Evolutionary conservation across 2,113 vertebrate species (phyloP).

Genomic region (Talpa occidentalis): DNA sequence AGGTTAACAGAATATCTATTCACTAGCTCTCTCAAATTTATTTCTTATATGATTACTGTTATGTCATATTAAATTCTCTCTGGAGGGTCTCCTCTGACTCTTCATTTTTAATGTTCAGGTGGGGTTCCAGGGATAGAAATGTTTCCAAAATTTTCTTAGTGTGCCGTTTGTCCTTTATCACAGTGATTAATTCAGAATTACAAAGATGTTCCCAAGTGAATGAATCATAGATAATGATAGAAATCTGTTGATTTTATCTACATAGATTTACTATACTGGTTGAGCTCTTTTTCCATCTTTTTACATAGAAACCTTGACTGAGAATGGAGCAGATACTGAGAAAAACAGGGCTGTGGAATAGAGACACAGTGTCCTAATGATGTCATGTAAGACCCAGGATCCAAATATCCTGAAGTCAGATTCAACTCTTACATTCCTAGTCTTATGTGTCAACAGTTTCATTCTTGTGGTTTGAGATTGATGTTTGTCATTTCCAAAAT

Average conservation of each 20-base stretch:
- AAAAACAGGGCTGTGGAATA: constrained; percentile 38
- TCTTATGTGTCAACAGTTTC: constrained; percentile 47
- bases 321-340: constrained; percentile 16
- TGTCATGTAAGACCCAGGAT: constrained; percentile 36
- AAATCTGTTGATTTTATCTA: not conserved
- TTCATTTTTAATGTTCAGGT: not conserved
- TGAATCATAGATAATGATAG: not conserved
- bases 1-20: not conserved
- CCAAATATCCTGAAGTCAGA: constrained; percentile 38
- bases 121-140: not conserved
- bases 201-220: not conserved
- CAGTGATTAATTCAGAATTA: not conserved
- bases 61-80: not conserved
- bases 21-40: constrained; percentile 15
- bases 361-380: constrained; percentile 35
- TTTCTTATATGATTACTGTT: not conserved
- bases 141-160: not conserved
- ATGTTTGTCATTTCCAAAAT: not conserved
- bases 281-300: not conserved
- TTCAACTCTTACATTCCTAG: constrained; percentile 1
- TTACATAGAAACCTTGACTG: not conserved
- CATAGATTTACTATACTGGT: not conserved
- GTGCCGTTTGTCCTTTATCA: not conserved
- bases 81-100: not conserved
- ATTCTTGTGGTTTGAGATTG: constrained; percentile 39